These are phyloP conservation scores for Pyrgilauda ruficollis DNA, from an alignment of 2,113 vertebrate genomes.

Conservation along the genomic window DNA sequence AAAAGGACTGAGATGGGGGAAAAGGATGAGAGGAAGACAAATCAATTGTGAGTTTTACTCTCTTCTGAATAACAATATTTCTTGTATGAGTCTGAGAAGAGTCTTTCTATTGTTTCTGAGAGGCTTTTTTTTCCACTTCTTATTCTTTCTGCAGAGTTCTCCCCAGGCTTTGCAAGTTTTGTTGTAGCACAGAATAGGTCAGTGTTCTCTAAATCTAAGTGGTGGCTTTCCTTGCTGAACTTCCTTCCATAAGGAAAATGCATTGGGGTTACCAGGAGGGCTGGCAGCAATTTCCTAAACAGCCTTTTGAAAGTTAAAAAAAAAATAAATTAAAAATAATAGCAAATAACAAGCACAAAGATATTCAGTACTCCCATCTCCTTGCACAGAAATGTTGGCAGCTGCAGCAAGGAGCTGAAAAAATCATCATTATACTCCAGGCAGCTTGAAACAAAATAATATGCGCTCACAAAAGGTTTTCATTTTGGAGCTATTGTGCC, in stretches of 20 bases:
- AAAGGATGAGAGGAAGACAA: neutral
- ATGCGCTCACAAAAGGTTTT: conserved; percentile 50
- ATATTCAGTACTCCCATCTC: neutral
- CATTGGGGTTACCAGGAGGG: neutral
- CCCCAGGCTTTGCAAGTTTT: neutral
- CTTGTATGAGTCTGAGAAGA: neutral
- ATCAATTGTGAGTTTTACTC: neutral
- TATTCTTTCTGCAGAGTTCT: neutral
- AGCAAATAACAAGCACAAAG: neutral
- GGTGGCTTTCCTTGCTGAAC: conserved; percentile 64
- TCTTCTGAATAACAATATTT: neutral
- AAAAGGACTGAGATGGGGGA: neutral
- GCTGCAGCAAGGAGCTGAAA: conserved; percentile 22
- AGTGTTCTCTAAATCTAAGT: conserved; percentile 72
- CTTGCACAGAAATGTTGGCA: conserved; percentile 35
- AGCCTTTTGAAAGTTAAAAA: neutral
- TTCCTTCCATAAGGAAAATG: conserved; percentile 36
- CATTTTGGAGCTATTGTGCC: conserved; percentile 60
- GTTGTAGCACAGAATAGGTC: neutral
- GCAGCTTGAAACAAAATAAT: conserved; percentile 37
- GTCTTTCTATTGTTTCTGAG: conserved; percentile 2
- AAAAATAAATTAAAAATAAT: neutral
- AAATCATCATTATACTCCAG: conserved; percentile 30
- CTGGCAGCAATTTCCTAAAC: conserved; percentile 27
- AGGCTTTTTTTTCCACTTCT: neutral